These are phyloP conservation scores for Drosophila rhopaloa DNA, from an alignment of 1,140 invertebrate species.

Conservation along the genomic window DNA sequence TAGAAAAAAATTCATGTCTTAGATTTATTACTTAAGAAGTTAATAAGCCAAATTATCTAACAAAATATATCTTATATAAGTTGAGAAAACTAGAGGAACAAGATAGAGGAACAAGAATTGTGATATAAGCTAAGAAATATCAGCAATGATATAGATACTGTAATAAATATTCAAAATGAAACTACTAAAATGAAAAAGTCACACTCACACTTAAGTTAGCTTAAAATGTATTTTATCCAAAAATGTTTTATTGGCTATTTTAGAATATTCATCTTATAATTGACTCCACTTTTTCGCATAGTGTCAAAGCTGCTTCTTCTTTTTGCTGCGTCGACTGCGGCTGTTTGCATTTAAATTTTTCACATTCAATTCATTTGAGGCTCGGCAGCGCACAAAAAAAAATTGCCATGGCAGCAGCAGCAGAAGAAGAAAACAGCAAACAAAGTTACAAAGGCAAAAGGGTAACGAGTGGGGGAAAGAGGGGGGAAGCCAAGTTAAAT, in stretches of 20 bases:
- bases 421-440: constrained; percentile 55
- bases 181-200: no score
- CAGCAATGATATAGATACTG: no score
- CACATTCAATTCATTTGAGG: constrained; percentile 83
- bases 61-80: no score
- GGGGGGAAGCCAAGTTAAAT: constrained; percentile 52
- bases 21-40: no score
- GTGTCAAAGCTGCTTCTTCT: constrained; percentile 18
- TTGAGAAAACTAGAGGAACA: no score
- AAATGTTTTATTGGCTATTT: no score
- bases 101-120: no score
- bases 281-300: not conserved
- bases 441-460: constrained; percentile 71
- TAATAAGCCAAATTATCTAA: no score
- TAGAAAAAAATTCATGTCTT: not conserved
- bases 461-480: constrained; percentile 3
- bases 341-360: constrained; percentile 83
- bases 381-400: constrained; percentile 58
- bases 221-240: no score
- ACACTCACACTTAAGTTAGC: no score
- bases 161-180: no score
- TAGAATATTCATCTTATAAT: not conserved
- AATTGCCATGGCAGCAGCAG: constrained; percentile 23
- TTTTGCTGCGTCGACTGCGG: constrained; percentile 68
- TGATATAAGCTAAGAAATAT: no score